Evolutionary conservation across 92 coral and sea anemone genomes (phyloP).

Genomic region (Epizoanthus illoricatus): DNA sequence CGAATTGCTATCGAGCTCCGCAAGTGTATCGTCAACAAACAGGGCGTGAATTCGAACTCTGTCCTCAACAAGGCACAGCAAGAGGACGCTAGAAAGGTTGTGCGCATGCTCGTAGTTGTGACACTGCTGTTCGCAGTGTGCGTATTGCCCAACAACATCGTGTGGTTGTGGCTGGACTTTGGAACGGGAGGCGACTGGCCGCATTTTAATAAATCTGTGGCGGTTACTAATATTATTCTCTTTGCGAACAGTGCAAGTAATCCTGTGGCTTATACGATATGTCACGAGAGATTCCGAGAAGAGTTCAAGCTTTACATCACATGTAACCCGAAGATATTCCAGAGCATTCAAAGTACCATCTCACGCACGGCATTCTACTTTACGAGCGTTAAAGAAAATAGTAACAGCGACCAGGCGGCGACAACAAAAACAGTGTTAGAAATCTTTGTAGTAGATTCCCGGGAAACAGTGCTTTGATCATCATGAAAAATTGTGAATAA

Average conservation of each 20-base stretch:
- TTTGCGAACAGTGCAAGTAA: constrained; percentile 96
- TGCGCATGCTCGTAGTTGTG: constrained; percentile 93
- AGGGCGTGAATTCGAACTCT: constrained; percentile 56
- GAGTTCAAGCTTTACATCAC: constrained; percentile 72
- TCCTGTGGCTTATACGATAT: constrained; percentile 93
- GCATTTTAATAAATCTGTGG: constrained; percentile 75
- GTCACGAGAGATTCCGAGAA: constrained; percentile 93
- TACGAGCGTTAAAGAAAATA: constrained; percentile 13
- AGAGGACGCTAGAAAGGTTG: constrained; percentile 85
- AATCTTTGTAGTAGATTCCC: constrained; percentile 17
- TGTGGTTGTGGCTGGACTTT: constrained; percentile 98
- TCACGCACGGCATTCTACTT: not conserved
- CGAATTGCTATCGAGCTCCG: constrained; percentile 78
- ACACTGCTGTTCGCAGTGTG: constrained; percentile 91
- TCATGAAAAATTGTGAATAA: too few species aligned
- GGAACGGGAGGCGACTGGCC: constrained; percentile 72
- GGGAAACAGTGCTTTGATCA: constrained; percentile 33
- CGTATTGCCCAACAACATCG: constrained; percentile 85
- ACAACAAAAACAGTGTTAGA: not conserved
- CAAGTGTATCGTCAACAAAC: constrained; percentile 53
- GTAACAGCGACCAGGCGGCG: constrained; percentile 17
- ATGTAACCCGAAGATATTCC: constrained; percentile 61
- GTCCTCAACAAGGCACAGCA: constrained; percentile 81
- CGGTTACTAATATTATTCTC: constrained; percentile 81
- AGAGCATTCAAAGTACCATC: constrained; percentile 38